Base-by-base conservation (phyloP, 35 echinoderm and acorn worm genomes). In the Amphiura filiformis region DNA sequence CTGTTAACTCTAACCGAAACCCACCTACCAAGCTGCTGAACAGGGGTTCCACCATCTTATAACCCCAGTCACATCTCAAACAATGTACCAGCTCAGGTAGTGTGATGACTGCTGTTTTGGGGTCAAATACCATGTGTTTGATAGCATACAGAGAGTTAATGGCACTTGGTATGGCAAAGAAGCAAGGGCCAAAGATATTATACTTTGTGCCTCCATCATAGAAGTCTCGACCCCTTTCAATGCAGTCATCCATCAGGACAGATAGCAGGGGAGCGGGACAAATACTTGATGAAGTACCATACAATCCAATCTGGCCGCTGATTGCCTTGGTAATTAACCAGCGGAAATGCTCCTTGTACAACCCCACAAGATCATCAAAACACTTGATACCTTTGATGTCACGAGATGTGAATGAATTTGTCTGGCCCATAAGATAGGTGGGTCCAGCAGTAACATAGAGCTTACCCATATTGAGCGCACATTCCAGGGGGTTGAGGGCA, bases 191-290 rank as follows among this genome's bases (percentile, higher is more conserved):
- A 30, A 70, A 70, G 61, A 70, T 70, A 70, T 70, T 70, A 70
- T 70, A 70, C 61, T 70, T 70, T 70, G 61, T 70, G 28, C 61
- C 61, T 70, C 61, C 61, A 70, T 70, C 61, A 30, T 70, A 70
- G 61, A 70, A 70, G 61, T 70, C 61, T 70, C 61, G 61, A 70
- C 61, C 61, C 61, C 61, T 70, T 70, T 70, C 61, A 70, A 70
- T 70, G 61, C 61, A 70, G 61, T 70, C 61, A 23, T 70, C 61
- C 61, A 70, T 70, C 61, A 70, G 28, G 26, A 70, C 61, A 70
- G 61, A 70, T 30, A 70, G 28, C 61, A 70, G 61, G 61, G 61
- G 61, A 70, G 61, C 61, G 15, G 61, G 61, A 70, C 61, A 70
- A 18, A 70, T 23, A 70, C 61, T 70, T 70, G 61, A 70, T 15